Percentiles rank a stretch among this genome's conserved stretches.
phyloP scores from a whole-genome alignment of 2,888 invertebrate species.

The Drosophila anomalipes region DNA sequence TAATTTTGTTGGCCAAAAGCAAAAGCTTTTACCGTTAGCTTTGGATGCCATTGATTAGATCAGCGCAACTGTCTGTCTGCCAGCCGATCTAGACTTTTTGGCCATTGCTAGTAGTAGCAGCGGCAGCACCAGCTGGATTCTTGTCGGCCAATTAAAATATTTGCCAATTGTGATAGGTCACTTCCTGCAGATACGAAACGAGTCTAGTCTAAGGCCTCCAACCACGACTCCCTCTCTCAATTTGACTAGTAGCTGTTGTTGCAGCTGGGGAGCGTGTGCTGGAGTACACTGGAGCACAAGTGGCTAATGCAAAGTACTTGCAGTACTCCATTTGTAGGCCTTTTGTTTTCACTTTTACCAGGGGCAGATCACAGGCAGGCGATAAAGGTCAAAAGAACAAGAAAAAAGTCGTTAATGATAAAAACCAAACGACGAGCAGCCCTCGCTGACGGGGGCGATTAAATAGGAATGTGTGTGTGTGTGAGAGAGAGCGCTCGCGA shows the following conservation, averaged over 20 bases:
- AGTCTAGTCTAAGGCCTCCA: slow-evolving; percentile 7
- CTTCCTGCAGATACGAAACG: slow-evolving; percentile 36
- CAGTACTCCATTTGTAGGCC: slow-evolving; percentile 47
- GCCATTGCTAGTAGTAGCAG: background rate
- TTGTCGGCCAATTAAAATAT: slow-evolving; percentile 72
- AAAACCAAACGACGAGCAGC: slow-evolving; percentile 78
- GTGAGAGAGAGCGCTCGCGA: background rate
- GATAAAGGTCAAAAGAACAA: slow-evolving; percentile 60
- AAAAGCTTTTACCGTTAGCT: slow-evolving; percentile 70
- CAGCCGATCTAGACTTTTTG: background rate
- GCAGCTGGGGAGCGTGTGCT: slow-evolving; percentile 12
- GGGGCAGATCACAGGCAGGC: slow-evolving; percentile 58
- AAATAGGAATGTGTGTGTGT: slow-evolving; percentile 11
- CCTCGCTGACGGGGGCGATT: slow-evolving; percentile 64
- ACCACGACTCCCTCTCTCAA: background rate
- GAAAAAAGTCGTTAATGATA: slow-evolving; percentile 78
- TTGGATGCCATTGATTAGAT: slow-evolving; percentile 71
- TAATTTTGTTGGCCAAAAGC: slow-evolving; percentile 15
- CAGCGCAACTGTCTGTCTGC: slow-evolving; percentile 27
- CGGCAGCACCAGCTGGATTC: slow-evolving; percentile 14
- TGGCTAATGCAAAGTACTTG: slow-evolving; percentile 47
- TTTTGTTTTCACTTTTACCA: slow-evolving; percentile 58
- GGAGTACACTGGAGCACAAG: slow-evolving; percentile 4
- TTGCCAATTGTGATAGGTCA: slow-evolving; percentile 72
- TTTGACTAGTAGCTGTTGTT: slow-evolving; percentile 7